Evolutionary conservation across 2,797 vertebrate species (phyloP).

Genomic region (Diplodus sargus): DNA sequence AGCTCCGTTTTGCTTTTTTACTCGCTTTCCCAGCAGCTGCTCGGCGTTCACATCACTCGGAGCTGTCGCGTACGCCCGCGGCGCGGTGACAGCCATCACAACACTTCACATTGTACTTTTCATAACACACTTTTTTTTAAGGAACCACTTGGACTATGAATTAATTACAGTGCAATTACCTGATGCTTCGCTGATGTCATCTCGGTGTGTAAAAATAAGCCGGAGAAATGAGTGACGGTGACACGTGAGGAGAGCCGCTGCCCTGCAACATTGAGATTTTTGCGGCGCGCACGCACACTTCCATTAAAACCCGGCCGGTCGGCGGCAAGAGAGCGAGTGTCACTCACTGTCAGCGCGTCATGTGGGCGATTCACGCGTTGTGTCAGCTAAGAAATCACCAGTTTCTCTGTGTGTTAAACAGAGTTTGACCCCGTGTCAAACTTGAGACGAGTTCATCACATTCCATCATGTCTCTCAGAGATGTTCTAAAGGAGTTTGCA

Average conservation of each 20-base stretch:
- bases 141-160: slow-evolving; percentile 44
- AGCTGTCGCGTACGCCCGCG: slow-evolving; percentile 29
- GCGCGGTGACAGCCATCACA: slow-evolving; percentile 69
- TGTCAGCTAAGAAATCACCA: slow-evolving; percentile 28
- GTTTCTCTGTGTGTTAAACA: slow-evolving; percentile 44
- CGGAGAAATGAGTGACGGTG: slow-evolving; percentile 18
- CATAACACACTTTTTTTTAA: slow-evolving; percentile 55
- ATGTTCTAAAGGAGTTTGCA: slow-evolving; percentile 41
- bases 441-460: slow-evolving; percentile 49
- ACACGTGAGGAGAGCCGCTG: background rate
- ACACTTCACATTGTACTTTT: slow-evolving; percentile 69
- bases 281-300: background rate
- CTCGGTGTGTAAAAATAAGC: slow-evolving; percentile 55
- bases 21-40: slow-evolving; percentile 34
- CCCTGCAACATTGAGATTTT: background rate
- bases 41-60: slow-evolving; percentile 45
- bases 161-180: slow-evolving; percentile 68
- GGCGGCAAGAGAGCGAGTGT: slow-evolving; percentile 9
- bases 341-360: slow-evolving; percentile 17
- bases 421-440: slow-evolving; percentile 62
- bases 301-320: background rate
- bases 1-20: slow-evolving; percentile 29
- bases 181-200: slow-evolving; percentile 36
- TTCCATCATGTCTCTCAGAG: slow-evolving; percentile 48
- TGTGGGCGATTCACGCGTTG: slow-evolving; percentile 2